Conservation (phyloP, 2,113 vertebrate species). For the Typhlomys cinereus region DNA sequence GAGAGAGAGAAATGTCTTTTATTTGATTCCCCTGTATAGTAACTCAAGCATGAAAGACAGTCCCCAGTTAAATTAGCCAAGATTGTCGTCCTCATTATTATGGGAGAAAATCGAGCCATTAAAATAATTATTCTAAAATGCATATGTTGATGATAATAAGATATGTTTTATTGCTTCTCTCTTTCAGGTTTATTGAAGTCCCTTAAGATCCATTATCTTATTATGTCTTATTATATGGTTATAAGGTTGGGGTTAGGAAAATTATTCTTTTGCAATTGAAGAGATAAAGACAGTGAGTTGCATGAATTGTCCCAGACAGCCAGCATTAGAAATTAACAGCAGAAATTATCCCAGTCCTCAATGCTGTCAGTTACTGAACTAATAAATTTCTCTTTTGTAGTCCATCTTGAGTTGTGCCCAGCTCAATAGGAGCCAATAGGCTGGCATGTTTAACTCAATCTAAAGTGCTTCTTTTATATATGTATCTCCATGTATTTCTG, state of each 20-base stretch:
- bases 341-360: background rate
- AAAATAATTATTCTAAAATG: constrained; percentile 77
- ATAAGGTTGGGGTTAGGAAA: constrained; percentile 44
- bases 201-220: constrained; percentile 73
- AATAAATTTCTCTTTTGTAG: background rate
- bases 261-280: constrained; percentile 43
- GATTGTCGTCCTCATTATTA: constrained; percentile 70
- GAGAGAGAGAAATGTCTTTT: constrained; percentile 28
- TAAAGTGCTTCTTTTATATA: background rate
- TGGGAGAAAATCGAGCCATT: constrained; percentile 73
- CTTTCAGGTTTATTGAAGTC: constrained; percentile 73
- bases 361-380: background rate
- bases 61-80: constrained; percentile 72
- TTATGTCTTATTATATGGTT: constrained; percentile 71
- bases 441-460: background rate
- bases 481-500: constrained; percentile 8
- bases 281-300: constrained; percentile 20
- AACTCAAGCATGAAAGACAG: constrained; percentile 70
- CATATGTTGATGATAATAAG: constrained; percentile 77
- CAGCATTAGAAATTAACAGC: constrained; percentile 19
- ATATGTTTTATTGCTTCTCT: constrained; percentile 75
- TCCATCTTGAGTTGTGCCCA: background rate
- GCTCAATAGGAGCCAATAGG: no score
- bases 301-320: background rate
- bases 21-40: constrained; percentile 49